A percentile compares a stretch with the other conserved stretches of the same genome.
Evolutionary conservation across 2,797 vertebrate species (phyloP).

Genomic region (Poecilia picta): DNA sequence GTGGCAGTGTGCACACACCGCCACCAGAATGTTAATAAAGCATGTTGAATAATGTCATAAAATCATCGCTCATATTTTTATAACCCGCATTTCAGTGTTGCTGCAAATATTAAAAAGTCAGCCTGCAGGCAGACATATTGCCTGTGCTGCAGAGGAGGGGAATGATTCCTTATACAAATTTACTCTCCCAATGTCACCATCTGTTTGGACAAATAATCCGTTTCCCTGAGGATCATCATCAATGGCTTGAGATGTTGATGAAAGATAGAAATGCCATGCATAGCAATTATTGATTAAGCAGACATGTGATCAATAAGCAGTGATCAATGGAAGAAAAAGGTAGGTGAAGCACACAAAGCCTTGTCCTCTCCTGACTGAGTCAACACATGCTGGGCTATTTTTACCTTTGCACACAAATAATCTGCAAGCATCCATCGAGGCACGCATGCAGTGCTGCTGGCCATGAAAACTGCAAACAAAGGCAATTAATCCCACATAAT

Average conservation of each 20-base stretch:
- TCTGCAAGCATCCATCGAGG: neutral
- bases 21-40: slow-evolving; percentile 61
- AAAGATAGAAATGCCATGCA: slow-evolving; percentile 57
- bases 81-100: slow-evolving; percentile 56
- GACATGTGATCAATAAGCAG: slow-evolving; percentile 55
- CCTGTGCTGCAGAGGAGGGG: slow-evolving; percentile 20
- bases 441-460: slow-evolving; percentile 18
- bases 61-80: slow-evolving; percentile 58
- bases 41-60: slow-evolving; percentile 56
- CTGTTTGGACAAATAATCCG: slow-evolving; percentile 63
- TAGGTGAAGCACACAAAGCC: slow-evolving; percentile 44
- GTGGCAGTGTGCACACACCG: slow-evolving; percentile 22
- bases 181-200: slow-evolving; percentile 56
- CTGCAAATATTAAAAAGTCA: slow-evolving; percentile 60
- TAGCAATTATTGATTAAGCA: slow-evolving; percentile 67
- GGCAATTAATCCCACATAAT: slow-evolving; percentile 36
- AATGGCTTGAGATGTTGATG: slow-evolving; percentile 49
- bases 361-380: slow-evolving; percentile 24
- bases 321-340: slow-evolving; percentile 62
- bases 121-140: slow-evolving; percentile 58
- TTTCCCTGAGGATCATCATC: slow-evolving; percentile 41
- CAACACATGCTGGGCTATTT: slow-evolving; percentile 28
- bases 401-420: slow-evolving; percentile 15
- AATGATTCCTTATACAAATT: slow-evolving; percentile 51
- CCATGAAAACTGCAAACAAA: slow-evolving; percentile 54